Percentiles rank a stretch among this genome's conserved stretches.
These are phyloP conservation scores for Hydraecia micacea DNA, from an alignment of 2,888 invertebrate genomes.

Conservation along the genomic window DNA sequence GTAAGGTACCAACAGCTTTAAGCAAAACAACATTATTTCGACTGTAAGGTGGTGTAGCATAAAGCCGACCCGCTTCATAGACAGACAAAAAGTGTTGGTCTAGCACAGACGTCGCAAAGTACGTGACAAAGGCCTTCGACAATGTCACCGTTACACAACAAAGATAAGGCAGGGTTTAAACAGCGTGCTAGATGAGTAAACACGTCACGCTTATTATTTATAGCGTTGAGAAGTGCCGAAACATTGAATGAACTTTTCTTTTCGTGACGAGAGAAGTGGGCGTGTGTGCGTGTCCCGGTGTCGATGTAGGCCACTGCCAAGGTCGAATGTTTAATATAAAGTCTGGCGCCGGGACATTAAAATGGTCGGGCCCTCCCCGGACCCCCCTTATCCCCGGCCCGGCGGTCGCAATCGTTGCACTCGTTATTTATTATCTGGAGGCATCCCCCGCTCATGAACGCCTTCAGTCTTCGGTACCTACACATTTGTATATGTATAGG, in stretches of 20 bases:
- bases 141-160: conserved; percentile 74
- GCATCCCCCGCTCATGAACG: conserved; percentile 82
- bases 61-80: conserved; percentile 37
- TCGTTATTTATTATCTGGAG: conserved; percentile 89
- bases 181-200: conserved; percentile 79
- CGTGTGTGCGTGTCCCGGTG: conserved; percentile 89
- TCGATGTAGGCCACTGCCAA: conserved; percentile 90
- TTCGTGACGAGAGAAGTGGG: conserved; percentile 86
- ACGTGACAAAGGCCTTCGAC: conserved; percentile 72
- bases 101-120: conserved; percentile 55
- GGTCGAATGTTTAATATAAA: conserved; percentile 91
- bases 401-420: conserved; percentile 90
- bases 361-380: conserved; percentile 89
- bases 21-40: neutral
- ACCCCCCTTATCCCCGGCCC: conserved; percentile 83
- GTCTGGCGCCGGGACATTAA: conserved; percentile 90
- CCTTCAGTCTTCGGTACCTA: conserved; percentile 73
- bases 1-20: neutral
- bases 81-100: conserved; percentile 61
- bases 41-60: neutral
- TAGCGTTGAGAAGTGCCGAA: conserved; percentile 85
- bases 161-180: conserved; percentile 77
- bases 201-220: conserved; percentile 87
- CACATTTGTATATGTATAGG: conserved; percentile 62
- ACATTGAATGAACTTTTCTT: conserved; percentile 88